These are phyloP conservation scores for Bruchidius siliquastri DNA, from an alignment of 2,888 invertebrate genomes.

Conservation along the genomic window DNA sequence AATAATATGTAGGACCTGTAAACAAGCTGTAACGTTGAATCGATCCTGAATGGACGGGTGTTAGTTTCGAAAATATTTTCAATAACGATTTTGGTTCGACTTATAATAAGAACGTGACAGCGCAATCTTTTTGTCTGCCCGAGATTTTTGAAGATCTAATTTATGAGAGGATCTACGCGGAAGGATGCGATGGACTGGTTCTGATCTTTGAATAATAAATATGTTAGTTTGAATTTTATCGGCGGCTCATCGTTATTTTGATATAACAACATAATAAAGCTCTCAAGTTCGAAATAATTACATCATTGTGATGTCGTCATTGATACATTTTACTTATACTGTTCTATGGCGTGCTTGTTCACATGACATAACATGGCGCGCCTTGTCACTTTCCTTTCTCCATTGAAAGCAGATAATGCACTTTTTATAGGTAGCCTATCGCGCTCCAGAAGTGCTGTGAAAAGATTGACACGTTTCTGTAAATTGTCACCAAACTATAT, in stretches of 20 bases:
- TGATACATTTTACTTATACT: no score
- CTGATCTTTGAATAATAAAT: background rate
- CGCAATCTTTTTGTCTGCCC: background rate
- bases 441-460: no score
- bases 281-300: background rate
- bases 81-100: background rate
- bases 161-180: background rate
- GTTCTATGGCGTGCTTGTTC: no score
- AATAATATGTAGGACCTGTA: background rate
- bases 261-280: background rate
- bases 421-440: no score
- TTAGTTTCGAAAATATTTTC: background rate
- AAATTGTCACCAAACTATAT: no score
- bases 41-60: background rate
- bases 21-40: background rate
- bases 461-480: no score
- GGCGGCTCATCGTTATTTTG: background rate
- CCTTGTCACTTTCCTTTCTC: no score
- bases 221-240: background rate
- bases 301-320: background rate
- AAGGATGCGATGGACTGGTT: background rate
- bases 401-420: no score
- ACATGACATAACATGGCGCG: no score
- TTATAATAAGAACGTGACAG: background rate
- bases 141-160: background rate